Evolutionary conservation across 2,888 invertebrate species (phyloP), one percentile per base, ranked within the genome.

Genomic region (Ptilodon capucinus): DNA sequence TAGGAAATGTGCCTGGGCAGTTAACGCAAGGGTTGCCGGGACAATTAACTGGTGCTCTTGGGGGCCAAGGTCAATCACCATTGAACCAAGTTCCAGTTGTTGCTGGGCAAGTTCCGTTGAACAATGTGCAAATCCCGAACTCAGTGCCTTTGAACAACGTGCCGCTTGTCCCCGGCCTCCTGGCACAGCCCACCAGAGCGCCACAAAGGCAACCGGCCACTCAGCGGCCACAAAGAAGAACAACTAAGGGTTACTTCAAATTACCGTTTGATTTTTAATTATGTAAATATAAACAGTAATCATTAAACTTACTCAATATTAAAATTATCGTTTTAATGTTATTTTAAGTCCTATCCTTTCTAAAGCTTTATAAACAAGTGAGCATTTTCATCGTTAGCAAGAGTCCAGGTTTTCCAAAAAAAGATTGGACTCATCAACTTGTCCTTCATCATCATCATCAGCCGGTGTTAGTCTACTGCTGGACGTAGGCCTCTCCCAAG

Each of bases 241-340:
- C 56, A 2, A 60, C 54, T 13, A 49, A 46, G 48, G 56, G 54
- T 30, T 51, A 49, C 0, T 56, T 64, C 9, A 54, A 40, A 43
- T 45, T 70, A 17, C 69, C 69, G 6, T 65, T 68, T 49, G 71
- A 71, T 43, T 69, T 69, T 48, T 55, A 54, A 51, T 7, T 8
- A 4, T 28, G n/a, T 28, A 28, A 34, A 30, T 30, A n/a, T 30
- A 30, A 13, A 9, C 0, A 9, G 30, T 30, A 30, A 30, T 30
- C 9, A 13, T 30, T n/a, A 30, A n/a, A n/a, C n/a, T n/a, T n/a
- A n/a, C n/a, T n/a, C n/a, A n/a, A n/a, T n/a, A n/a, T n/a, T n/a
- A n/a, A n/a, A n/a, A n/a, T n/a, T n/a, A n/a, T n/a, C n/a, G n/a
- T n/a, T n/a, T n/a, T n/a, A n/a, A n/a, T n/a, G n/a, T n/a, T n/a